Conservation (phyloP, 2,113 vertebrate species). For the Blennius ocellaris region DNA sequence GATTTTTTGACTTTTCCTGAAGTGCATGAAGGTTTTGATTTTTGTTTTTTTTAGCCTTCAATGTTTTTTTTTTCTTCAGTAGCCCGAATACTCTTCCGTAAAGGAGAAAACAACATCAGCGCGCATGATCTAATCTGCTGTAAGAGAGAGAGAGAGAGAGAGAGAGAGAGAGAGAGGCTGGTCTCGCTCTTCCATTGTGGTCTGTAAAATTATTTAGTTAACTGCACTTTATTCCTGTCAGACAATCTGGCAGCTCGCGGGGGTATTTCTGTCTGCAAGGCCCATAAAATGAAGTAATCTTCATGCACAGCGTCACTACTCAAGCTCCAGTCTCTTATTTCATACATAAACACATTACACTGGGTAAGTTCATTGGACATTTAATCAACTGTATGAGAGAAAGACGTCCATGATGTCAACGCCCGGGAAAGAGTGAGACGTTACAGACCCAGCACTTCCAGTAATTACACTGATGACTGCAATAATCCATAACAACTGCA, state of each 20-base stretch:
- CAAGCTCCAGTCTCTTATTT: background rate
- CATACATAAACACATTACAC: background rate
- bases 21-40: no score
- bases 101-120: background rate
- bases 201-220: slow-evolving; percentile 19
- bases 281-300: slow-evolving; percentile 1
- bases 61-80: no score
- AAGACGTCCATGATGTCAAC: background rate
- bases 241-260: background rate
- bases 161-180: no score
- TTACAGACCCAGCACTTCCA: background rate
- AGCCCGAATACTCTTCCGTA: no score
- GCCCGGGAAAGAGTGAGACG: background rate
- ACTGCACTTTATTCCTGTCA: slow-evolving; percentile 8
- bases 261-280: background rate
- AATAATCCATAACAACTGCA: slow-evolving; percentile 12
- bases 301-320: background rate
- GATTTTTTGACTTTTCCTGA: no score
- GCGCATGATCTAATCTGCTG: background rate
- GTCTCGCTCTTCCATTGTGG: slow-evolving; percentile 20
- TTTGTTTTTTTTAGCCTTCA: no score
- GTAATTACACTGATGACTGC: slow-evolving; percentile 13
- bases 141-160: background rate
- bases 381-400: slow-evolving; percentile 2
- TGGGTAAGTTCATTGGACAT: background rate